Conservation (phyloP, 2,797 vertebrate species). For the Cyclopterus lumpus region DNA sequence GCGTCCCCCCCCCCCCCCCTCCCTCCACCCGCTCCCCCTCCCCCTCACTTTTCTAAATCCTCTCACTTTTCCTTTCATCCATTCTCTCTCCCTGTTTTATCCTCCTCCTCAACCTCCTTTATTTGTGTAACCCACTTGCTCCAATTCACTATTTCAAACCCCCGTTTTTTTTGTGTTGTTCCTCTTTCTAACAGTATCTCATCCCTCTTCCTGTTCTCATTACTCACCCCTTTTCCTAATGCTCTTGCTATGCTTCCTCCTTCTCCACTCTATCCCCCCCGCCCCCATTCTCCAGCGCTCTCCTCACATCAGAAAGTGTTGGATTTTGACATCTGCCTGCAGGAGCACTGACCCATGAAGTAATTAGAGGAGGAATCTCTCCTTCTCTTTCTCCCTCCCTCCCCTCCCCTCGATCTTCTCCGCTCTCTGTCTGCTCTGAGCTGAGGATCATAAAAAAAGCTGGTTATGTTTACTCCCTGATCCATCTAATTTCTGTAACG, state of each 20-base stretch:
- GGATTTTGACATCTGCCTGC: conserved; percentile 90
- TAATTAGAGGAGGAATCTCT: conserved; percentile 94
- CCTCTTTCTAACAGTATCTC: conserved; percentile 22
- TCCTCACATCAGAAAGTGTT: conserved; percentile 86
- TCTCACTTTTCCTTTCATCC: conserved; percentile 52
- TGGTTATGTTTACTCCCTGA: conserved; percentile 95
- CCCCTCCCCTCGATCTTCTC: conserved; percentile 65
- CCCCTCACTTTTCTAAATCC: conserved; percentile 43
- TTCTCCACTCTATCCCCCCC: conserved; percentile 48
- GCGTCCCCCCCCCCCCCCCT: conserved; percentile 9
- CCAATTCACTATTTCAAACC: conserved; percentile 42
- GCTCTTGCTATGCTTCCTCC: conserved; percentile 46
- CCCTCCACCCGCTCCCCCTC: neutral
- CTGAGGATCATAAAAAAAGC: conserved; percentile 89
- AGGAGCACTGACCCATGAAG: conserved; percentile 92
- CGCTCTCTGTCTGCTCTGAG: conserved; percentile 71
- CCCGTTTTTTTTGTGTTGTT: conserved; percentile 13
- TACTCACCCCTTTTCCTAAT: conserved; percentile 47
- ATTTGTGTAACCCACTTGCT: conserved; percentile 59
- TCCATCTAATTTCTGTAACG: conserved; percentile 95
- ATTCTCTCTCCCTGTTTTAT: conserved; percentile 46
- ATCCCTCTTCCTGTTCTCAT: conserved; percentile 64
- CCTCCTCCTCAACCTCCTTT: conserved; percentile 52
- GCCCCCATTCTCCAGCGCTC: conserved; percentile 60
- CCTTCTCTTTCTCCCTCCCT: conserved; percentile 74